Evolutionary conservation across 2,797 vertebrate genomes (phyloP).

Genomic region (Fratercula arctica): DNA sequence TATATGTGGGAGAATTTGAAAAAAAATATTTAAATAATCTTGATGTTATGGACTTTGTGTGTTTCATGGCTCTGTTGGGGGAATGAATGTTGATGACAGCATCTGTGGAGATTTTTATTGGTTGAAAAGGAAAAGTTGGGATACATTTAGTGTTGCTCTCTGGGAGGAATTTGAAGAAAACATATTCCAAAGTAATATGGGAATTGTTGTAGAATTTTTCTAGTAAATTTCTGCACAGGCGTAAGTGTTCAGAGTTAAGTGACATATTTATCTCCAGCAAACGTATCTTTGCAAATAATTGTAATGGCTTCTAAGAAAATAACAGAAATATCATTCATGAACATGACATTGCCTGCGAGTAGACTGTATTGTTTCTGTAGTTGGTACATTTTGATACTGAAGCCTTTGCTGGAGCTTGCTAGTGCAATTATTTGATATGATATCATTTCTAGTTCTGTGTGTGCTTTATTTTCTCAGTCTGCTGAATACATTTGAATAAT

Average conservation of each 20-base stretch:
- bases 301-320: not conserved
- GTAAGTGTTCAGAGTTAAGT: not conserved
- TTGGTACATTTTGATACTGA: not conserved
- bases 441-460: not conserved
- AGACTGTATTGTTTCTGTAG: not conserved
- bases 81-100: not conserved
- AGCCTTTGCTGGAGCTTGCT: not conserved
- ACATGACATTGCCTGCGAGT: not conserved
- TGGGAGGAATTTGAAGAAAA: not conserved
- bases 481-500: not conserved
- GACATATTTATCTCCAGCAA: not conserved
- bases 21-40: not conserved
- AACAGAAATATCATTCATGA: not conserved
- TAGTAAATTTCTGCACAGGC: not conserved
- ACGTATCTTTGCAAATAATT: not conserved
- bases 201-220: not conserved
- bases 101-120: not conserved
- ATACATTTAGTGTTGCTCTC: not conserved
- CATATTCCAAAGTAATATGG: not conserved
- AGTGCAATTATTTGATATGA: not conserved
- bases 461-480: not conserved
- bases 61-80: not conserved
- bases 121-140: not conserved
- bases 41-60: fast-evolving
- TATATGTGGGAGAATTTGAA: not conserved